A percentile compares a stretch with the other conserved stretches of the same genome.
Evolutionary conservation across 92 coral and sea anemone species (phyloP).

Genomic region (Nematostella vectensis): DNA sequence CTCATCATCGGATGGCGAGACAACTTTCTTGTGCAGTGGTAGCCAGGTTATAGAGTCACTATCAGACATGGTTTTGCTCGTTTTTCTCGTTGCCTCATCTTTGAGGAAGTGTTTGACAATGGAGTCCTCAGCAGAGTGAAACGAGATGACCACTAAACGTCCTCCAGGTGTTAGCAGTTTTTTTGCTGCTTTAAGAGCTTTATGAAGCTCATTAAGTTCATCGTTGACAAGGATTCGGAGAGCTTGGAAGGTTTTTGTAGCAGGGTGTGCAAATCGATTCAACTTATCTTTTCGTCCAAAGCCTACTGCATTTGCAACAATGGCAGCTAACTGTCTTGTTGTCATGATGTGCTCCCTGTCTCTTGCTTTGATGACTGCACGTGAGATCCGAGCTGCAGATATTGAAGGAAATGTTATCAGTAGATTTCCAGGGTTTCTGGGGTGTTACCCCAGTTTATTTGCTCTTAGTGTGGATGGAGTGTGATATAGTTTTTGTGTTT

Average conservation of each 20-base stretch:
- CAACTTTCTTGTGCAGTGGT: slow-evolving; percentile 69
- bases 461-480: no score
- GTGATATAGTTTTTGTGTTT: no score
- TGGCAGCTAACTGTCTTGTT: slow-evolving; percentile 64
- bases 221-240: slow-evolving; percentile 78
- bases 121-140: slow-evolving; percentile 69
- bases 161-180: slow-evolving; percentile 78
- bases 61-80: slow-evolving; percentile 21
- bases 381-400: slow-evolving; percentile 53
- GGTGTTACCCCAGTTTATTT: no score
- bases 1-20: slow-evolving; percentile 65
- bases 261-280: slow-evolving; percentile 72
- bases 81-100: slow-evolving; percentile 35
- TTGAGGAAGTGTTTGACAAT: slow-evolving; percentile 67
- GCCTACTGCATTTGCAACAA: slow-evolving; percentile 65
- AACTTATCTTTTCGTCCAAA: slow-evolving; percentile 57
- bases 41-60: slow-evolving; percentile 51
- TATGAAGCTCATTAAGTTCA: slow-evolving; percentile 75
- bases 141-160: slow-evolving; percentile 65
- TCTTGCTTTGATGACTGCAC: slow-evolving; percentile 72
- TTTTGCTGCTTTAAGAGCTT: slow-evolving; percentile 66
- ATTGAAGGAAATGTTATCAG: no score
- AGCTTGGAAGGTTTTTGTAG: slow-evolving; percentile 83
- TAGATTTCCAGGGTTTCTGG: background rate
- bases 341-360: slow-evolving; percentile 52